phyloP scores from a whole-genome alignment of 2,113 vertebrate genomes.

The Marmota monax region DNA sequence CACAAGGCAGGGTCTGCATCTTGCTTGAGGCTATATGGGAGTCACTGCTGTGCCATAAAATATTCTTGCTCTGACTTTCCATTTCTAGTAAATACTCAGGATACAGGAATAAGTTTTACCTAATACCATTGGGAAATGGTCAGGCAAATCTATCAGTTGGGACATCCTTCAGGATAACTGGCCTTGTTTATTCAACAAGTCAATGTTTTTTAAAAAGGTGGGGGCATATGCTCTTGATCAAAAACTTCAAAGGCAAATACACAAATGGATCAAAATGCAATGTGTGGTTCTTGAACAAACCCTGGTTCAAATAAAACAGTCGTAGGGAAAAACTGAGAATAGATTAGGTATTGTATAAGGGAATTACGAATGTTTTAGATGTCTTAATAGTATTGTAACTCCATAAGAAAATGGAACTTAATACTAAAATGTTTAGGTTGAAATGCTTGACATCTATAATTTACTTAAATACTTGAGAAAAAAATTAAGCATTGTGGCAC shows the following conservation, averaged over 20 bases:
- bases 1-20: background rate
- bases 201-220: background rate
- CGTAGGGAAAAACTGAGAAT: background rate
- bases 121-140: background rate
- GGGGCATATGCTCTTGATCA: background rate
- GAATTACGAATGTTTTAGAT: background rate
- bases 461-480: slow-evolving; percentile 6
- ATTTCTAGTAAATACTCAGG: background rate
- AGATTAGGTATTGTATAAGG: background rate
- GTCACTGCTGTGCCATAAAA: background rate
- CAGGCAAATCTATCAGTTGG: background rate
- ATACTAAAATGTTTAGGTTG: background rate
- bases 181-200: background rate
- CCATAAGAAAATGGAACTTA: background rate
- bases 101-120: background rate
- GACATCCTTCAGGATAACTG: background rate
- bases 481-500: background rate
- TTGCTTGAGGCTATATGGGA: background rate
- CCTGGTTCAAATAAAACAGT: background rate
- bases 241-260: slow-evolving; percentile 5
- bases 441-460: background rate
- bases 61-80: background rate
- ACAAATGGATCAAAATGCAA: background rate
- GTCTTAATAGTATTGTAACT: background rate
- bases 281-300: background rate